A percentile compares a stretch with the other conserved stretches of the same genome.
Conservation (phyloP, 2,113 vertebrate genomes). For the Pardalotus punctatus region DNA sequence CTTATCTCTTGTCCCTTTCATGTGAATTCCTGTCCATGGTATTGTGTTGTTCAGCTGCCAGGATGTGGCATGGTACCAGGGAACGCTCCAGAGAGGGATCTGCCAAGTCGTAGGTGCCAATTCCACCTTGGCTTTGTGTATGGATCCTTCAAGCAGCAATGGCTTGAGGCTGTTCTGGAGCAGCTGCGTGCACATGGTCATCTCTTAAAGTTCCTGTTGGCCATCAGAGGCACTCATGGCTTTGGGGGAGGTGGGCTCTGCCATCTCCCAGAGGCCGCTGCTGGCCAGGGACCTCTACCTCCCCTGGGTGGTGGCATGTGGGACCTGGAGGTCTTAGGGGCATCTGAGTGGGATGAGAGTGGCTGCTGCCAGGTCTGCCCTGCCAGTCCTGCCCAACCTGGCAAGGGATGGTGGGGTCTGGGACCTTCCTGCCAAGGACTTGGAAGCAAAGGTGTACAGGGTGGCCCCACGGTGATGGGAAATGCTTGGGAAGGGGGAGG, state of each 20-base stretch:
- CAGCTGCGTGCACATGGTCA: background rate
- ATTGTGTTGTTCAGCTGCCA: background rate
- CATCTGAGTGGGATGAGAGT: accelerated
- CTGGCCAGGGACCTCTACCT: background rate
- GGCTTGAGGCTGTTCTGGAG: background rate
- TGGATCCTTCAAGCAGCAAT: background rate
- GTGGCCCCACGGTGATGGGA: background rate
- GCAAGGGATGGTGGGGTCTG: accelerated
- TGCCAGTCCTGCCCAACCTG: background rate
- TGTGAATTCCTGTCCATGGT: background rate
- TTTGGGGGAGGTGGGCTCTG: background rate
- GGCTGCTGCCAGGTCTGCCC: background rate
- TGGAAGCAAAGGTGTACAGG: background rate
- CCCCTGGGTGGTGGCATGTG: background rate
- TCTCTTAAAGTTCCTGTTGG: background rate
- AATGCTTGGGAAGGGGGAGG: background rate
- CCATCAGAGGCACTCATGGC: background rate
- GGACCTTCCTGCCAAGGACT: background rate
- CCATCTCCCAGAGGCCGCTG: accelerated
- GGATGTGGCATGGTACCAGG: background rate
- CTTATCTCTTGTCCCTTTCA: background rate
- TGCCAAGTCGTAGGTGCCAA: background rate
- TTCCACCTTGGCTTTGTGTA: background rate
- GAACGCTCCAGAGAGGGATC: background rate
- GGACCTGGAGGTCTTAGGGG: background rate